phyloP scores from a whole-genome alignment of 1,140 invertebrate species.

The Ceratitis capitata region DNA sequence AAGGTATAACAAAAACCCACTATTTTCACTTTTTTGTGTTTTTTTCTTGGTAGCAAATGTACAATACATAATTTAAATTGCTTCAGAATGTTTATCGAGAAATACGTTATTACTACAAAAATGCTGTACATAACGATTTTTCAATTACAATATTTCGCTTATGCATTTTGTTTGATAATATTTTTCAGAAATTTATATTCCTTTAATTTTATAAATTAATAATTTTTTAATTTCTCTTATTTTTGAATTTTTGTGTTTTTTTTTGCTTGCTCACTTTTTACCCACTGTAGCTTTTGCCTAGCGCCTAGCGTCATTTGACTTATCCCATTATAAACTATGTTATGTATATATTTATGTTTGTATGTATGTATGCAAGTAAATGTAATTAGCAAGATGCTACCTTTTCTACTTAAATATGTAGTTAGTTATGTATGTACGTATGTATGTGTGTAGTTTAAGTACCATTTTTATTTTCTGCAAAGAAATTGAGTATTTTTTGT shows the following conservation, averaged over 20 bases:
- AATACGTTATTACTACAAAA: constrained; percentile 6
- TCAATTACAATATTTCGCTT: not conserved
- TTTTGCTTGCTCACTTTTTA: not conserved
- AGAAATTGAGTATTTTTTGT: constrained; percentile 4
- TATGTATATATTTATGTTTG: no score
- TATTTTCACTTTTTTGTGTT: not conserved
- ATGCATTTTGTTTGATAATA: not conserved
- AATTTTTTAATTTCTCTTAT: not conserved
- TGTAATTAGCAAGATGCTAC: not conserved
- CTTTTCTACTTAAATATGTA: constrained; percentile 9
- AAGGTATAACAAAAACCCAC: no score
- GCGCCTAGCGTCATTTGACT: not conserved
- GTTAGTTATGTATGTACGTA: no score
- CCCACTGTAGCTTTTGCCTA: not conserved
- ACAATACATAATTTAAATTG: constrained; percentile 20
- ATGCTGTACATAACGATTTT: not conserved
- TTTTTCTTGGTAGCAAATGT: not conserved
- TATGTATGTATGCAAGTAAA: not conserved
- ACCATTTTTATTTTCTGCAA: no score
- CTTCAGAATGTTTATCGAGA: not conserved
- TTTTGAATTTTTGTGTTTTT: not conserved
- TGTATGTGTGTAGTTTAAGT: no score
- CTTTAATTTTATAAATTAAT: not conserved
- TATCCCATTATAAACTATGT: not conserved
- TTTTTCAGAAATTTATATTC: not conserved